phyloP scores from a whole-genome alignment of 2,113 vertebrate genomes.

The Ammodytes dubius region DNA sequence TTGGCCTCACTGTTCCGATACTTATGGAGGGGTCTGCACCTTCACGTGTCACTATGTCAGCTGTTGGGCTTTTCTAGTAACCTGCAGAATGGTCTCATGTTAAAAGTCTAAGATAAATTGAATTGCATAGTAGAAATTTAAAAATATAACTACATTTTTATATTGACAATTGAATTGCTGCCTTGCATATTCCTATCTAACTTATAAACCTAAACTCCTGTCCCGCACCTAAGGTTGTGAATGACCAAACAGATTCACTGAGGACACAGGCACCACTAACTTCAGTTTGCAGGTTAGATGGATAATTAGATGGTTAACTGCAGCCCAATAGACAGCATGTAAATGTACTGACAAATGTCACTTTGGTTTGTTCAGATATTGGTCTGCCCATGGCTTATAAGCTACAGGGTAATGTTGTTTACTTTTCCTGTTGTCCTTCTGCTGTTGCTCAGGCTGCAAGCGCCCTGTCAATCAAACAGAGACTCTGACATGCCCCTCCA shows the following conservation, averaged over 20 bases:
- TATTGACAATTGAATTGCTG: not conserved
- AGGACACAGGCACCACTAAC: slow-evolving; percentile 3
- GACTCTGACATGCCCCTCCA: not conserved
- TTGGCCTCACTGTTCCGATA: no score
- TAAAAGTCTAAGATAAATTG: slow-evolving; percentile 1
- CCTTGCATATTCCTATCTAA: slow-evolving; percentile 1
- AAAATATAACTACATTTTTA: no score
- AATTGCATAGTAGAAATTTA: no score
- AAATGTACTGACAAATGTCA: slow-evolving; percentile 18
- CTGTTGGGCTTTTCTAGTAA: not conserved
- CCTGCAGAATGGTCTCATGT: not conserved
- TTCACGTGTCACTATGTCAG: not conserved
- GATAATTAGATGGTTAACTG: slow-evolving; percentile 23
- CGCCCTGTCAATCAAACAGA: slow-evolving; percentile 20
- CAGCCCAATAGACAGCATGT: not conserved
- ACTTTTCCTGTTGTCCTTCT: not conserved
- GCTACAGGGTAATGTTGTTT: slow-evolving; percentile 10
- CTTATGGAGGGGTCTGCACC: no score
- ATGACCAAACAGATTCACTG: not conserved
- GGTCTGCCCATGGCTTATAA: not conserved
- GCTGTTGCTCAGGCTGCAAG: slow-evolving; percentile 9
- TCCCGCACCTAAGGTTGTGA: slow-evolving; percentile 2
- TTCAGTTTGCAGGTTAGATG: not conserved
- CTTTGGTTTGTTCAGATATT: not conserved
- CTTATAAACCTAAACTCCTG: not conserved